Evolutionary conservation across 2,797 vertebrate species (phyloP), one percentile per base, ranked within the genome.

Genomic region (Eptatretus atami): DNA sequence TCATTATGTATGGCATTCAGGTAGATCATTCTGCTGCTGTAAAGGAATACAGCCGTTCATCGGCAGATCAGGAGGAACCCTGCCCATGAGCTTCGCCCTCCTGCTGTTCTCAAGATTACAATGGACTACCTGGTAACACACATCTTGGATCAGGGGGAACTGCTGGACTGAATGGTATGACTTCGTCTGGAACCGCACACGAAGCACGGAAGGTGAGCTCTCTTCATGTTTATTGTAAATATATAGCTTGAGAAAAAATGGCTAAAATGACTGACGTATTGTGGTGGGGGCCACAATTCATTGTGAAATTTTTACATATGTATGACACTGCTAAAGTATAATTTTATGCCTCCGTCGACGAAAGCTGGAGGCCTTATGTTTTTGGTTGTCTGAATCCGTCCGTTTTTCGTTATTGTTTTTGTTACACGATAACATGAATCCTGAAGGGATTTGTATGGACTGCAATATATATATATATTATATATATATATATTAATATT

Each of bases 41-140:
- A 66, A 98, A 98, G 69, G 92, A 98, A 70, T 96, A 98, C 66
- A 96, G 90, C 69, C 82, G 92, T 63, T 98, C 92, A 2, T 96
- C 87, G 0, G 92, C 90, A 0, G 92, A 98, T 71, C 90, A 98
- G 72, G 92, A 96, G 68, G 90, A 95, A 64, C 92, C 90, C 75
- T 98, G 15, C 79, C 90, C 82, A 93, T 4, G 92, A 98, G 63
- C 65, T 98, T 66, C 79, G 92, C 12, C 87, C 92, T 15, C 76
- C 83, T 11, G 73, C 78, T 2, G 82, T 93, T 11, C 73, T 98
- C 52, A 77, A 75, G 69, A 82, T 82, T 81, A 94, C 86, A 65
- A 94, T 98, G 92, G 79, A 95, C 73, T 94, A 98, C 67, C 74
- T 98, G 67, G 82, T 98, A 68, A 86, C 79, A 14, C 82, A 79